Percentiles rank a stretch among this genome's conserved stretches.
These are phyloP conservation scores for Nannoperca australis DNA, from an alignment of 2,797 vertebrate species.

Conservation along the genomic window DNA sequence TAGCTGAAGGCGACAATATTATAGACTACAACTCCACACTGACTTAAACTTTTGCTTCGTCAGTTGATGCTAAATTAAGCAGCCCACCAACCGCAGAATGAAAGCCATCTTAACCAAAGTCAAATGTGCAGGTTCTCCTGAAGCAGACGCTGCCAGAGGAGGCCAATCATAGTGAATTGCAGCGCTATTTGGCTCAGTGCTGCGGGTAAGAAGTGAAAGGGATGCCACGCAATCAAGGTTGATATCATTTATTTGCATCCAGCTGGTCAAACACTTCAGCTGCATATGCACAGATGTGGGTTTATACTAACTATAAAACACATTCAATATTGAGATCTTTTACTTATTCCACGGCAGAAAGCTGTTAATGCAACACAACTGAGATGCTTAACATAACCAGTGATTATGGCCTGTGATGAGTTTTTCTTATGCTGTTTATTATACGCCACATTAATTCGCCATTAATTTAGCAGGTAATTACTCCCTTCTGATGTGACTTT, in stretches of 20 bases:
- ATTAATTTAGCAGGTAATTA: conserved; percentile 46
- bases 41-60: conserved; percentile 49
- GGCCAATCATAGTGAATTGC: conserved; percentile 23
- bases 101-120: conserved; percentile 38
- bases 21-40: conserved; percentile 14
- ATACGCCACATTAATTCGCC: conserved; percentile 38
- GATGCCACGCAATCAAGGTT: conserved; percentile 32
- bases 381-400: conserved; percentile 10
- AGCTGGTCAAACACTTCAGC: conserved; percentile 41
- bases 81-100: conserved; percentile 28
- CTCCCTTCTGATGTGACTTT: conserved; percentile 13
- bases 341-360: conserved; percentile 18
- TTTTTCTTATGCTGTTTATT: conserved; percentile 46
- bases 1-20: conserved; percentile 53
- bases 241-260: conserved; percentile 57
- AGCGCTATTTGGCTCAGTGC: conserved; percentile 17
- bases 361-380: conserved; percentile 10
- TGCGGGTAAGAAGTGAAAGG: conserved; percentile 34
- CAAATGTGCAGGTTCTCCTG: conserved; percentile 37
- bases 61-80: conserved; percentile 51
- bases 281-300: conserved; percentile 27
- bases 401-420: conserved; percentile 34
- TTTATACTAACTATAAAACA: conserved; percentile 32
- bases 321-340: conserved; percentile 17
- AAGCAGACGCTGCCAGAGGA: conserved; percentile 19